Base-by-base conservation (phyloP, 2,888 invertebrate genomes). In the Ophioninae sp. region DNA sequence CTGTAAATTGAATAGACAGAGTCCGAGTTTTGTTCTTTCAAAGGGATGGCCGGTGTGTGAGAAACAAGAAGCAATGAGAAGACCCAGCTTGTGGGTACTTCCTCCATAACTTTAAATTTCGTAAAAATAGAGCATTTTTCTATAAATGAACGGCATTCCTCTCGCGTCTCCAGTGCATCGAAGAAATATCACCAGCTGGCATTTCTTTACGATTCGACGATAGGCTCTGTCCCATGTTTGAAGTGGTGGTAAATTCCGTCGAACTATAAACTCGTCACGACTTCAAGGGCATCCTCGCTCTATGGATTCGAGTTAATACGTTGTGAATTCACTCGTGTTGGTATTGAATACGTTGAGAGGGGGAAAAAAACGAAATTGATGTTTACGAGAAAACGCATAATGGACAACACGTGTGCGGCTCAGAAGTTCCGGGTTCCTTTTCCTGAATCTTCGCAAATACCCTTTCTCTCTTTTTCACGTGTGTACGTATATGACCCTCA, bases 141-240 rank as follows among this genome's bases (percentile, higher is more conserved):
- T 3, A 30, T 30, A 30, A 30, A 3, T 30, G 30, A 30, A 30
- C 30, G 30, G 30, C 30, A 3, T 30, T 30, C 30, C 30, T 30
- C 30, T 30, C 30, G 30, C 2, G 30, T 2, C 30, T 3, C 3
- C 30, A 2, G 30, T 6, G 20, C 22, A 61, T 51, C 61, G 71
- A 56, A 51, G 30, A 51, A 51, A 30, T 30, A 30, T 44, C 17
- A 37, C 71, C 68, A 58, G 74, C 61, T 41, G 76, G 44, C 10
- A 61, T 64, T 78, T 79, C 84, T 90, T 90, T 89, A 89, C 86
- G 89, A 90, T 81, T 87, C 86, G 91, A 84, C 88, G 91, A 91
- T 88, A 88, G 84, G 80, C 83, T 69, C 87, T 88, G 88, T 90
- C 90, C 89, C 86, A 86, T 84, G 86, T 84, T 86, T 85, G 86